Base-by-base conservation (phyloP, 1,140 invertebrate species). In the Dreissena rostriformis region DNA sequence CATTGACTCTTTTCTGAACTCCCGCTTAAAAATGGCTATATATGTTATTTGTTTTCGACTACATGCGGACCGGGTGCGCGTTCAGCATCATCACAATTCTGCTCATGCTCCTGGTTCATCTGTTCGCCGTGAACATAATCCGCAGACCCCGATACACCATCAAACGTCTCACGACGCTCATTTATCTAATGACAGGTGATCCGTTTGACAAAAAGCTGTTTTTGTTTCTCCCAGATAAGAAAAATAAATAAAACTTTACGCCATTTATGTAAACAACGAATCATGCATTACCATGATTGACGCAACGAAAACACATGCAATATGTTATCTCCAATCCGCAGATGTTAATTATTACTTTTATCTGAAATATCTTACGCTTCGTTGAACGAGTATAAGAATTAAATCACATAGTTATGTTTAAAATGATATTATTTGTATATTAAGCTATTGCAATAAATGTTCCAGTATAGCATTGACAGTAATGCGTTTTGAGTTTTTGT, bases 131-230 rank as follows among this genome's bases (percentile, higher is more conserved):
- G 76, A 98, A 98, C 90, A 97, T 97, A 4, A 97, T 98, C 91
- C 94, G 95, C 78, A 97, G 97, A 90, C 96, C 96, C 12, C 95
- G 97, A 15, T 98, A 98, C 91, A 97, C 97, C 95, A 97, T 97
- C 94, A 98, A 98, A 92, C 94, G 97, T 52, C 94, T 98, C 22
- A 96, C 97, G 11, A 96, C 96, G 0, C 96, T 96, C n/a, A 96
- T 97, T 82, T 96, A 97, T 89, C 96, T 98, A 89, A 96, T 98
- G 70, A 95, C 96, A 91, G 96, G 96, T 97, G 93, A 95, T 94
- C 94, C 26, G 28, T 52, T 29, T 39, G 8, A 8, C 39, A n/a
- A 39, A 39, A 2, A 39, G 39, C 39, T 39, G 39, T 5, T 39
- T 5, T 39, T 39, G n/a, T 39, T 39, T 2, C 39, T 8, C 39